Evolutionary conservation across 2,113 vertebrate genomes (phyloP).

Genomic region (Oxyura jamaicensis): DNA sequence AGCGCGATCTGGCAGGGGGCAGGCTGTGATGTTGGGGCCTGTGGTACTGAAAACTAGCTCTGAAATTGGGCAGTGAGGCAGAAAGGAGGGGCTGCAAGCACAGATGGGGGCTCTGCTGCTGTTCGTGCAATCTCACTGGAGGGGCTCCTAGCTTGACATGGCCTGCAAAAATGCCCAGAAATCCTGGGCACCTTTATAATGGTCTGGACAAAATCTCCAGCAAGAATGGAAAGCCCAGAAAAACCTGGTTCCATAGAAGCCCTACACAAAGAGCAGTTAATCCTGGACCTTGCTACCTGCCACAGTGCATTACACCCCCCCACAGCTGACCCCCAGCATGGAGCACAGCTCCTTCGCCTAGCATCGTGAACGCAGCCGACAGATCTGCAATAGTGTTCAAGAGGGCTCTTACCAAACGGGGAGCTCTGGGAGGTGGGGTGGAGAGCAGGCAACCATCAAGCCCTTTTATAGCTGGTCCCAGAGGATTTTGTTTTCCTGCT

Average conservation of each 20-base stretch:
- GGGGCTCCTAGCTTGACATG: background rate
- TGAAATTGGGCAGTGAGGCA: background rate
- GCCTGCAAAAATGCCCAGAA: constrained; percentile 2
- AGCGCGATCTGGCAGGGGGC: background rate
- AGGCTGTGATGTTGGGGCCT: accelerated
- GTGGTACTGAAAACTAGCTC: background rate
- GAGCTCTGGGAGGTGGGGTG: background rate
- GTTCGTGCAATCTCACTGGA: background rate
- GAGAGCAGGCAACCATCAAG: constrained; percentile 25
- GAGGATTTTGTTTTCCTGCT: constrained; percentile 72
- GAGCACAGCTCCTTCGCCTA: background rate
- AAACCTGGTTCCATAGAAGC: constrained; percentile 3
- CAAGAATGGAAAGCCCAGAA: background rate
- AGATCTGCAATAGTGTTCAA: background rate
- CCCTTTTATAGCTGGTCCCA: constrained; percentile 64
- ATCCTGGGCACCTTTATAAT: background rate
- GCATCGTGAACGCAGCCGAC: background rate
- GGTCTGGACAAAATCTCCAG: background rate
- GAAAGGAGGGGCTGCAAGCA: background rate
- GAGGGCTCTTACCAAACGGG: background rate
- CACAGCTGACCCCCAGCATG: background rate
- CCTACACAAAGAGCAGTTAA: constrained; percentile 32
- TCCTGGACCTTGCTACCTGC: constrained; percentile 51
- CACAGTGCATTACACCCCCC: background rate
- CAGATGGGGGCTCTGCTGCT: background rate